Percentiles rank a stretch among this genome's conserved stretches.
Evolutionary conservation across 2,113 vertebrate genomes (phyloP).

Genomic region (Hypomesus transpacificus): DNA sequence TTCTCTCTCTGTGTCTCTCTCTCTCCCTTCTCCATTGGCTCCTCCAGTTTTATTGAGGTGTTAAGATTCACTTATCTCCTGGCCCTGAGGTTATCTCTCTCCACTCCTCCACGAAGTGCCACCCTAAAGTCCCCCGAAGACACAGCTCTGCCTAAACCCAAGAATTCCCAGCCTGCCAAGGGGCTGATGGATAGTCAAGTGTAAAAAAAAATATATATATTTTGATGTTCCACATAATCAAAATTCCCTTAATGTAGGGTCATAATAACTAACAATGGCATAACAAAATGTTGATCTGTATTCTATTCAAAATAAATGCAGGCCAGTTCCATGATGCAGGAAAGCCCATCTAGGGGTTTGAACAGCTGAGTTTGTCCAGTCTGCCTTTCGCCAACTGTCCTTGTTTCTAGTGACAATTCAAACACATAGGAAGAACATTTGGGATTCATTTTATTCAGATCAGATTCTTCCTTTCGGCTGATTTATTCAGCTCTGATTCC

Average conservation of each 20-base stretch:
- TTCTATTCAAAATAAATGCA: too few relatives aligned
- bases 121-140: conserved; percentile 24
- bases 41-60: conserved; percentile 56
- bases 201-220: neutral
- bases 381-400: conserved; percentile 55
- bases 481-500: conserved; percentile 41
- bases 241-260: too few relatives aligned
- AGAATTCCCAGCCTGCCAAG: conserved; percentile 12
- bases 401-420: conserved; percentile 53
- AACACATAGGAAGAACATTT: conserved; percentile 49
- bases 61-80: conserved; percentile 68
- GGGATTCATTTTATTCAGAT: conserved; percentile 47
- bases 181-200: conserved; percentile 12
- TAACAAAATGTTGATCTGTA: too few relatives aligned
- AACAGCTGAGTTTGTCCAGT: conserved; percentile 72
- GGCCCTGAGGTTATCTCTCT: conserved; percentile 49
- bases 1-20: conserved; percentile 26
- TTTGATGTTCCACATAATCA: neutral
- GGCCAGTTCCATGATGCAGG: conserved; percentile 29
- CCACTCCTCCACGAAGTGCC: conserved; percentile 29
- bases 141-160: conserved; percentile 42
- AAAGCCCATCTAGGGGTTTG: conserved; percentile 65
- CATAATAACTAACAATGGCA: too few relatives aligned
- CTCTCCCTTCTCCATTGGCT: neutral
- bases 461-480: neutral